Percentiles rank a stretch among this genome's conserved stretches.
Evolutionary conservation across 2,888 invertebrate genomes (phyloP).

Genomic region (Morpho achilles): DNA sequence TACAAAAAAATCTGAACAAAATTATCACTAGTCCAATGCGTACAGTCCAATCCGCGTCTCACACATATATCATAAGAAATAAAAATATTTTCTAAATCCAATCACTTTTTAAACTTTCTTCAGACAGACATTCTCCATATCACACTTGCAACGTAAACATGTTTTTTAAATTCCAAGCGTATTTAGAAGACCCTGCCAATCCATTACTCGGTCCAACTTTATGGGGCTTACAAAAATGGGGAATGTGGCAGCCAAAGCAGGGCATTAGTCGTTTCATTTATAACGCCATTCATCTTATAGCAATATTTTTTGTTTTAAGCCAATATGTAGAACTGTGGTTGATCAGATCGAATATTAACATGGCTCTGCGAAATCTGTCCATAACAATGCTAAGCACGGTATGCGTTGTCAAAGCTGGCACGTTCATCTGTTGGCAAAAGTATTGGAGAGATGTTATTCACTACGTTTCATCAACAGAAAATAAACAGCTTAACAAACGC

Average conservation of each 20-base stretch:
- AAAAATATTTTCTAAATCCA: not conserved
- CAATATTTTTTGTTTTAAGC: conserved; percentile 48
- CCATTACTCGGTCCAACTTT: conserved; percentile 51
- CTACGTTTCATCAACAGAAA: conserved; percentile 49
- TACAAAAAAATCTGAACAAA: too few relatives aligned
- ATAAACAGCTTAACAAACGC: conserved; percentile 38
- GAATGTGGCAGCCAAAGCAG: conserved; percentile 45
- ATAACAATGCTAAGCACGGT: conserved; percentile 57
- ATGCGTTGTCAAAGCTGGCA: conserved; percentile 52
- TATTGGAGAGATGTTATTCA: conserved; percentile 48
- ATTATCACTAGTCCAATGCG: too few relatives aligned
- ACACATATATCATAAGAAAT: not conserved
- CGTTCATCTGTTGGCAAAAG: conserved; percentile 53
- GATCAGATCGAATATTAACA: conserved; percentile 44
- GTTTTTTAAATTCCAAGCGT: conserved; percentile 18
- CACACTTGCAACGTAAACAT: conserved; percentile 11
- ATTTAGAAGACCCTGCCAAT: conserved; percentile 38
- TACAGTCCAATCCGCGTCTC: not conserved
- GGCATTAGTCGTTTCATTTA: conserved; percentile 33
- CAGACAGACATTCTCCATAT: not conserved
- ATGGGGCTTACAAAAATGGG: conserved; percentile 45
- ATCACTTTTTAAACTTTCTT: not conserved
- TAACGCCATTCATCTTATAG: conserved; percentile 42
- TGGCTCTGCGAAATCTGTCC: conserved; percentile 56
- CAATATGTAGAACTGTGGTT: conserved; percentile 59